Base-by-base conservation (phyloP, 2,113 vertebrate species). In the Cacatua alba region DNA sequence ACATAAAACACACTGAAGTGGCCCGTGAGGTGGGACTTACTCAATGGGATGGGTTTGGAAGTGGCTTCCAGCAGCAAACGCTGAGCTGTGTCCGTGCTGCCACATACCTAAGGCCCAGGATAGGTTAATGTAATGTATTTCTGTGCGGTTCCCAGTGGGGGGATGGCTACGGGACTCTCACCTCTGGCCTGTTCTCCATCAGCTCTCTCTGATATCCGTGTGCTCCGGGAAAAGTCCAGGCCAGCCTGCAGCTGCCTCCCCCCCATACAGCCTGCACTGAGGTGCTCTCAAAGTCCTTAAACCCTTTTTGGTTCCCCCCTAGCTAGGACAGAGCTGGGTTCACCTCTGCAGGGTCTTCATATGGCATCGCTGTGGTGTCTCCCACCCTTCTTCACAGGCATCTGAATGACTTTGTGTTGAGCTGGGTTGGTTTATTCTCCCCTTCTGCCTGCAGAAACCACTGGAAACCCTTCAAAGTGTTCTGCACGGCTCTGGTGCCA, bases 11-110 rank as follows among this genome's bases (percentile, higher is more conserved):
- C 57, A 3, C 33, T 35, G 57, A 35, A 59, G 57, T 35, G 57
- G 57, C 57, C 64, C 2, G 1, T 0, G 1, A 24, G 23, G 19
- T 53, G 57, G 57, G 57, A 71, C 31, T 33, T 3, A 1, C 46
- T 76, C 17, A 1, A 1, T 7, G 35, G 51, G 35, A 7, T 28
- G 9, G 26, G 43, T 18, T 67, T 43, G 59, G 86, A 72, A 55
- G 13, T 1, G 2, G 21, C 15, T 79, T 79, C 55, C 55, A 39
- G 28, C 48, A 53, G 39, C 23, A 19, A 46, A n/a, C 0, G 19
- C 23, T 0, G 4, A 41, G 28, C 8, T 14, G 11, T 16, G 48
- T 52, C 60, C 26, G 44, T 4, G 26, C 26, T 87, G 62, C 46
- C 41, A 16, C 24, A 23, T 6, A 26, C 64, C 60, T n/a, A 39